A percentile compares a stretch with the other conserved stretches of the same genome.
phyloP scores from a whole-genome alignment of 2,888 invertebrate species.

The Eumacrocentrus americanus region DNA sequence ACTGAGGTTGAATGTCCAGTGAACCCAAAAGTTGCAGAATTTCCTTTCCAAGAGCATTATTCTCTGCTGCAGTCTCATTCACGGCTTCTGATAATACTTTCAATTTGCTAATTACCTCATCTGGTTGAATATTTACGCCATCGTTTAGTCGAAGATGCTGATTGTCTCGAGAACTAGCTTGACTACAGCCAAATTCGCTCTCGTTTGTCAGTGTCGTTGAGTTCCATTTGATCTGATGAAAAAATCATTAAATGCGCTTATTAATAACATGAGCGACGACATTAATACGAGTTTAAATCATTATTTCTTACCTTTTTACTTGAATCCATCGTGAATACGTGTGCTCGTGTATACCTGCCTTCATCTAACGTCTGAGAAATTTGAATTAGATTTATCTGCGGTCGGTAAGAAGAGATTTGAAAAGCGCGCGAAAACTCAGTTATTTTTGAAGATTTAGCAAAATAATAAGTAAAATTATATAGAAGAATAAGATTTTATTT shows the following conservation, averaged over 20 bases:
- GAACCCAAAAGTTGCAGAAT: slow-evolving; percentile 40
- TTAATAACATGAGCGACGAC: neutral
- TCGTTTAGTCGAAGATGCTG: neutral
- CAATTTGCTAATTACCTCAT: slow-evolving; percentile 30
- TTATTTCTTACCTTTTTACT: slow-evolving; percentile 14
- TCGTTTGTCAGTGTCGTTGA: slow-evolving; percentile 3
- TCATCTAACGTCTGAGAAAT: too few species aligned
- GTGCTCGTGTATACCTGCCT: too few species aligned
- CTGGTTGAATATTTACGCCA: neutral
- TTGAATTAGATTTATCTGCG: too few species aligned
- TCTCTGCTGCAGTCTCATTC: slow-evolving; percentile 48
- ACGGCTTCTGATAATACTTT: slow-evolving; percentile 42
- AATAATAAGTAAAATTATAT: too few species aligned
- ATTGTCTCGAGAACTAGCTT: neutral
- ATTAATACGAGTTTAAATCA: neutral
- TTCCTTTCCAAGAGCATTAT: slow-evolving; percentile 43
- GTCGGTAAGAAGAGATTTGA: too few species aligned
- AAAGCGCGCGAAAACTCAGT: too few species aligned
- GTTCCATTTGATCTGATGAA: slow-evolving; percentile 10
- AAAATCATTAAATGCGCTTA: neutral
- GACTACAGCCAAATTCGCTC: neutral
- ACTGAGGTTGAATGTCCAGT: slow-evolving; percentile 45
- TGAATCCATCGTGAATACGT: slow-evolving; percentile 24
- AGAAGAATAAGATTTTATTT: too few species aligned
- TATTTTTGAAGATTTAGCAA: too few species aligned